Conservation (phyloP, 2,113 vertebrate species). For the Pseudorasbora parva region DNA sequence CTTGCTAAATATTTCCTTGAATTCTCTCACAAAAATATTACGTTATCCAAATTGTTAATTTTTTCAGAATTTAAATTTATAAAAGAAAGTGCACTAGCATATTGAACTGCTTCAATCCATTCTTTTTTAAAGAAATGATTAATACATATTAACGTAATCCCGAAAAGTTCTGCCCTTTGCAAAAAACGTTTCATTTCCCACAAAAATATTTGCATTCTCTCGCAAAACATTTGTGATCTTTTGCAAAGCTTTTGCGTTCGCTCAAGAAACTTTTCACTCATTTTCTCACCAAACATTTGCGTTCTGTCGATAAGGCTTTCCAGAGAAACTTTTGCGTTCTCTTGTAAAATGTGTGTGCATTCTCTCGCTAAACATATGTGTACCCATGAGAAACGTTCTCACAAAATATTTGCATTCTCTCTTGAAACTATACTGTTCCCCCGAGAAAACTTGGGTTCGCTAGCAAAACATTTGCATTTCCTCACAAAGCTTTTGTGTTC, state of each 20-base stretch:
- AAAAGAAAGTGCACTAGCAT: too few relatives aligned
- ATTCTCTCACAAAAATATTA: too few relatives aligned
- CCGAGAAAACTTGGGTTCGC: background rate
- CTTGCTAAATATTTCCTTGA: too few relatives aligned
- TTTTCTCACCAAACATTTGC: too few relatives aligned
- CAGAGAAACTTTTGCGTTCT: background rate
- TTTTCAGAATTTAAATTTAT: too few relatives aligned
- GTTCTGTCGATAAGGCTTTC: background rate
- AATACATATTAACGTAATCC: too few relatives aligned
- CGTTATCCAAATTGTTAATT: too few relatives aligned
- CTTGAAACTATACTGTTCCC: too few relatives aligned
- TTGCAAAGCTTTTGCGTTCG: background rate
- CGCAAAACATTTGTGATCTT: background rate
- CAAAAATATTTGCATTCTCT: background rate
- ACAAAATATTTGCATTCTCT: background rate
- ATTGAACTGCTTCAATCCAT: too few relatives aligned
- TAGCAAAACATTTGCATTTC: background rate
- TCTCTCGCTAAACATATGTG: background rate
- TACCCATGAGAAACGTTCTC: background rate
- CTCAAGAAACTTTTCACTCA: background rate
- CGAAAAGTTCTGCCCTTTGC: too few relatives aligned
- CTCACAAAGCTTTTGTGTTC: background rate
- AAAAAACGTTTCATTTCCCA: too few relatives aligned
- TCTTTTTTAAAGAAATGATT: too few relatives aligned
- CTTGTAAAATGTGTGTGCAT: background rate